These are phyloP conservation scores for Cygnus atratus DNA, from an alignment of 2,113 vertebrate species.

Conservation along the genomic window DNA sequence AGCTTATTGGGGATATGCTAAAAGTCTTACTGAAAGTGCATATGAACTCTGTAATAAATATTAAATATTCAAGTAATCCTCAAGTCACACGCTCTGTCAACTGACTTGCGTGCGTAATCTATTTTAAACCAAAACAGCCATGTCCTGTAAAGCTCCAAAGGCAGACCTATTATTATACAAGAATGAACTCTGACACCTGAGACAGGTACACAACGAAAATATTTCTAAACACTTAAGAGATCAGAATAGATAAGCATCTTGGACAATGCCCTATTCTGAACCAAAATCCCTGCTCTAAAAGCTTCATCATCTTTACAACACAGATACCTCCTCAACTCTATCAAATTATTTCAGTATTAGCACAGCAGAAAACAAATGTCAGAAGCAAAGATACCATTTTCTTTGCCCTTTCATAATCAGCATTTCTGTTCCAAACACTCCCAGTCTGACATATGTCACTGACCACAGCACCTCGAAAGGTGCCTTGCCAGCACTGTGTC, in stretches of 20 bases:
- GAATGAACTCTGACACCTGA: not conserved
- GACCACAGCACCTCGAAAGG: not conserved
- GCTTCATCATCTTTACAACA: not conserved
- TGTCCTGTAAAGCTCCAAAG: not conserved
- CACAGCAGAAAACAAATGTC: not conserved
- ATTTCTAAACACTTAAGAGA: not conserved
- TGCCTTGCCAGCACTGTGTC: not conserved
- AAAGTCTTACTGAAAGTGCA: not conserved
- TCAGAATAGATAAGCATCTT: not conserved
- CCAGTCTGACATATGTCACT: not conserved
- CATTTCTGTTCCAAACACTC: not conserved
- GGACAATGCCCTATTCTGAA: not conserved
- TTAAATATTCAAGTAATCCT: not conserved
- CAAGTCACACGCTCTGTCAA: not conserved
- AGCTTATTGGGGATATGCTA: not conserved
- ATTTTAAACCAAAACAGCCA: not conserved
- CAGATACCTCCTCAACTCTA: not conserved
- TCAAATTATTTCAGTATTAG: not conserved
- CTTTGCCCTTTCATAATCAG: not conserved
- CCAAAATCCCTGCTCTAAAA: not conserved
- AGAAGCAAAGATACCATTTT: not conserved
- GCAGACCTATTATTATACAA: not conserved
- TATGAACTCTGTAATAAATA: not conserved
- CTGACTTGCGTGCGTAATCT: not conserved
- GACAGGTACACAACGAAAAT: not conserved